phyloP scores from a whole-genome alignment of 1,140 invertebrate species.

The Bombus sylvicola region DNA sequence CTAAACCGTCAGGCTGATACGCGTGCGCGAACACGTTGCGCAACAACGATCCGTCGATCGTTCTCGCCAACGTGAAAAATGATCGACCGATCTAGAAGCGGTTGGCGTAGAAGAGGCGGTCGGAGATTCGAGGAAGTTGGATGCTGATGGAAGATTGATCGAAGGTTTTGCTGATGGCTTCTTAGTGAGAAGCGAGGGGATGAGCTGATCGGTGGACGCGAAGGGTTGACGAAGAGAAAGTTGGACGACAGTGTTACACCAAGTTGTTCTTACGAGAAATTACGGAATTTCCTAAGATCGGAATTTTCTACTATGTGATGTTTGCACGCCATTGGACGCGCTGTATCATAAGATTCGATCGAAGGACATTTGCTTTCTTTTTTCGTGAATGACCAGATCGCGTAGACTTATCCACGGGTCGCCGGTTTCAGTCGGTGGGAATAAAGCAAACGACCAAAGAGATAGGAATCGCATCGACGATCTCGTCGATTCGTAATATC shows the following conservation, averaged over 20 bases:
- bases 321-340: too few relatives aligned
- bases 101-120: too few relatives aligned
- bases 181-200: background rate
- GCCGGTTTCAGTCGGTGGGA: background rate
- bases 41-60: constrained; percentile 30
- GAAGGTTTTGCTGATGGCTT: background rate
- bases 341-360: too few relatives aligned
- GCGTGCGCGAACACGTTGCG: constrained; percentile 16
- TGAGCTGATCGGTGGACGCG: background rate
- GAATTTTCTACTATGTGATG: too few relatives aligned
- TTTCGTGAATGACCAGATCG: background rate
- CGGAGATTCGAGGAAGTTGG: background rate
- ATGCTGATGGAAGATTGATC: background rate
- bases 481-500: constrained; percentile 51
- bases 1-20: constrained; percentile 36
- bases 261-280: too few relatives aligned
- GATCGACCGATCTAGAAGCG: background rate
- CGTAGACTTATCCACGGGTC: background rate
- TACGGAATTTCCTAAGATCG: too few relatives aligned
- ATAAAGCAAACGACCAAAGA: constrained; percentile 48
- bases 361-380: too few relatives aligned
- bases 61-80: constrained; percentile 12
- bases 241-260: too few relatives aligned
- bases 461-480: constrained; percentile 49
- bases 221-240: background rate